Base-by-base conservation (phyloP, 2,888 invertebrate species). In the Microchrysa polita region DNA sequence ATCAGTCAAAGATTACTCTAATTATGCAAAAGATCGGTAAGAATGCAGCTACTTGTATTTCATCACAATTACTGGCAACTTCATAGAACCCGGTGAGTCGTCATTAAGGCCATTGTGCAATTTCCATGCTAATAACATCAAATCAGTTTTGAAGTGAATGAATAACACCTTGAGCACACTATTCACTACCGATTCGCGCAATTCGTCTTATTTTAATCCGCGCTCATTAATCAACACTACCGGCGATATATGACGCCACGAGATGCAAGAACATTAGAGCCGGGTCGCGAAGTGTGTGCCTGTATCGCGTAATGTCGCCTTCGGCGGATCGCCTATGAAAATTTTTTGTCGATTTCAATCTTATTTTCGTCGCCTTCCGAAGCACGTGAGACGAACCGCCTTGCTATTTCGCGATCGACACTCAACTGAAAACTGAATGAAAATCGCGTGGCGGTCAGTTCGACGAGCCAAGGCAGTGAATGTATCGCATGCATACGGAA, bases 101-200 rank as follows among this genome's bases (percentile, higher is more conserved):
- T 48, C 65, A 48, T 65, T 65, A 65, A 18, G 14, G 48, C 20
- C 65, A 65, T 65, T 65, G 65, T 65, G 65, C 65, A 65, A 65
- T 65, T 65, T 48, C 48, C 42, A 48, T 65, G 44, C 65, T 65
- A 65, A 65, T 65, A 44, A 65, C 44, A 2, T 44, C 65, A n/a
- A 65, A 44, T 65, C 65, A 55, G 18, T 65, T 14, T 16, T 61
- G 40, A 48, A 44, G 22, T 65, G 65, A 18, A 44, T 65, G 65
- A 65, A 42, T 42, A 65, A 65, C 65, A 65, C 65, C 65, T 65
- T 65, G 65, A 65, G 65, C 42, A 65, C 65, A 65, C 65, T 44
- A 65, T 48, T 65, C 65, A 48, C 65, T 18, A 48, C 14, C 16
- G 44, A 16, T 48, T 20, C n/a, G 10, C 55, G 18, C 22, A 16